Evolutionary conservation across 2,113 vertebrate species (phyloP).

Genomic region (Probosciger aterrimus): DNA sequence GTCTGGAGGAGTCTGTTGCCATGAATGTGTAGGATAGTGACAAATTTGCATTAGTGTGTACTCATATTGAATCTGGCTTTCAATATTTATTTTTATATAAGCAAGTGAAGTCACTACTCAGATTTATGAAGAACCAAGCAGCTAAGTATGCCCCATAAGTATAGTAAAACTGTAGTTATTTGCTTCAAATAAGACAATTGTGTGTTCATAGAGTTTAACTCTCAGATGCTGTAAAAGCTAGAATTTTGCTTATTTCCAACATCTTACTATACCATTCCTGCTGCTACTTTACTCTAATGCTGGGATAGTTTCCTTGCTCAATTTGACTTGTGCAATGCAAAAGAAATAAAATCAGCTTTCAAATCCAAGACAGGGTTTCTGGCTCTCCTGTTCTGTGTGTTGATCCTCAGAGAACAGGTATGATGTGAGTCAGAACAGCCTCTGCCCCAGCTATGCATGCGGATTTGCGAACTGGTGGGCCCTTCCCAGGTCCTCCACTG

Average conservation of each 20-base stretch:
- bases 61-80: background rate
- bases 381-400: background rate
- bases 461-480: background rate
- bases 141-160: background rate
- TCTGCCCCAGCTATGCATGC: fast-evolving
- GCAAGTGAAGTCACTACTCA: background rate
- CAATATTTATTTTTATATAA: background rate
- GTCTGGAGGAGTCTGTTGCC: background rate
- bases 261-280: background rate
- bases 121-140: background rate
- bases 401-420: background rate
- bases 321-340: background rate
- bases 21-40: background rate
- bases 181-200: background rate
- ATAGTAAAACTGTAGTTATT: background rate
- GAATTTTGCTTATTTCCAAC: background rate
- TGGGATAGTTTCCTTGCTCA: background rate
- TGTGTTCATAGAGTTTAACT: background rate
- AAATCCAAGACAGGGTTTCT: background rate
- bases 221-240: background rate
- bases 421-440: background rate
- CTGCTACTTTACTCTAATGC: background rate
- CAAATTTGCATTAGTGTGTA: background rate
- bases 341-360: background rate
- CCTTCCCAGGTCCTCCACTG: background rate